phyloP scores from a whole-genome alignment of 2,113 vertebrate species.

The Crotalus helleri region DNA sequence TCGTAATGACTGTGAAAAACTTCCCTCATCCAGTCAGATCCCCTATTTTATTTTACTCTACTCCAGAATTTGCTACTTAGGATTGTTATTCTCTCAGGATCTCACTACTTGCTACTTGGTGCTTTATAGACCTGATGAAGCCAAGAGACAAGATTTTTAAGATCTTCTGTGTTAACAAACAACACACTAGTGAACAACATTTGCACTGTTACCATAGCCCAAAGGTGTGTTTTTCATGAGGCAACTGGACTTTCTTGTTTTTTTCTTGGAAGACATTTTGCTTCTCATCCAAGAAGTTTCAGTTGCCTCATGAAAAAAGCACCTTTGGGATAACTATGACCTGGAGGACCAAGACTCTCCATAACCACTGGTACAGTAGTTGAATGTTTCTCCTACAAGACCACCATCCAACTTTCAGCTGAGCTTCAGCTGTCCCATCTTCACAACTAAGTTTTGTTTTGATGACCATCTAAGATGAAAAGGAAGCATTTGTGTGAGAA shows the following conservation, averaged over 20 bases:
- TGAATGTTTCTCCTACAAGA: neutral
- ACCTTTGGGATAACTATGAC: no score
- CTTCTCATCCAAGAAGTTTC: no score
- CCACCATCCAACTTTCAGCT: slow-evolving; percentile 2
- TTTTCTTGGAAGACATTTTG: no score
- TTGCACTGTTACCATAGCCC: no score
- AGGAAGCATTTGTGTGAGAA: slow-evolving; percentile 4
- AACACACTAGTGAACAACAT: neutral
- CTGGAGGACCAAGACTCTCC: no score
- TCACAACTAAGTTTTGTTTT: neutral
- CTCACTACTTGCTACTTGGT: neutral
- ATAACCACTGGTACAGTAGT: no score
- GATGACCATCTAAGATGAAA: neutral
- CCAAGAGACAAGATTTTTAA: neutral
- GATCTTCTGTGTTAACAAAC: neutral
- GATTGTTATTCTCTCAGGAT: neutral
- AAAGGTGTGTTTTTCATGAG: no score
- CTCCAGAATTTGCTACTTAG: neutral
- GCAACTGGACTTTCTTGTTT: no score
- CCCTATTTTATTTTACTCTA: neutral
- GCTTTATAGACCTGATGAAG: neutral
- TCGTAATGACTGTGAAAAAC: neutral
- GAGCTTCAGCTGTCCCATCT: neutral
- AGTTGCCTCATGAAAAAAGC: no score
- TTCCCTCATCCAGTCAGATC: neutral